Evolutionary conservation across 2,888 invertebrate genomes (phyloP).

Genomic region (Dioctria rufipes): DNA sequence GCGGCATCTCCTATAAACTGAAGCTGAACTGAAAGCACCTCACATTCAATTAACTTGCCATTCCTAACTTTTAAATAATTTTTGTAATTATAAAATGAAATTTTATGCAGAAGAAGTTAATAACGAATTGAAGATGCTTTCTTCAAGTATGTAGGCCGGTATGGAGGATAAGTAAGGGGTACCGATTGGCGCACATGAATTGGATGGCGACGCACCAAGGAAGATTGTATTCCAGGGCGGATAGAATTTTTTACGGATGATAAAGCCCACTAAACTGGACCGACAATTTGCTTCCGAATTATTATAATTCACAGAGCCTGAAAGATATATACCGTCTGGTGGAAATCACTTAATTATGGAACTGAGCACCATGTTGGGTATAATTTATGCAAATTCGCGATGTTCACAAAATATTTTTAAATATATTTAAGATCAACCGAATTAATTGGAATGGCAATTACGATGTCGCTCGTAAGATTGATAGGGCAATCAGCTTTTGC

Average conservation of each 20-base stretch:
- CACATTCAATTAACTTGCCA: constrained; percentile 59
- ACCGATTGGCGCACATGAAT: too few species aligned
- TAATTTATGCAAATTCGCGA: constrained; percentile 54
- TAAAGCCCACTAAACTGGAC: constrained; percentile 54
- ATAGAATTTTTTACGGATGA: constrained; percentile 36
- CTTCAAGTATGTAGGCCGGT: neutral
- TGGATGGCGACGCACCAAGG: neutral
- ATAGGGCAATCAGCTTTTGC: neutral
- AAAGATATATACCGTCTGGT: constrained; percentile 24
- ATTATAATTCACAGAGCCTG: constrained; percentile 14
- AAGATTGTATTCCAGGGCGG: constrained; percentile 5
- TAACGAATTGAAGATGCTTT: neutral
- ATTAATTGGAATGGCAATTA: constrained; percentile 22
- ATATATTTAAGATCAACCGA: constrained; percentile 10
- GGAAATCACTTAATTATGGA: constrained; percentile 55
- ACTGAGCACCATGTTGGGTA: neutral
- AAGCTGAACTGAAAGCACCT: constrained; percentile 38
- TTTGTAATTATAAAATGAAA: constrained; percentile 57
- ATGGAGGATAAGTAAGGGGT: neutral
- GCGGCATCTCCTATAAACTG: constrained; percentile 9
- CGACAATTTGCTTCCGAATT: constrained; percentile 57
- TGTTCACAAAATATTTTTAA: constrained; percentile 6
- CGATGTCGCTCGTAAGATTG: constrained; percentile 17
- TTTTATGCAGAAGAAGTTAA: constrained; percentile 53
- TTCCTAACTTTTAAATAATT: constrained; percentile 57